Evolutionary conservation across 2,797 vertebrate genomes (phyloP).

Genomic region (Phrynocephalus guinanensis): DNA sequence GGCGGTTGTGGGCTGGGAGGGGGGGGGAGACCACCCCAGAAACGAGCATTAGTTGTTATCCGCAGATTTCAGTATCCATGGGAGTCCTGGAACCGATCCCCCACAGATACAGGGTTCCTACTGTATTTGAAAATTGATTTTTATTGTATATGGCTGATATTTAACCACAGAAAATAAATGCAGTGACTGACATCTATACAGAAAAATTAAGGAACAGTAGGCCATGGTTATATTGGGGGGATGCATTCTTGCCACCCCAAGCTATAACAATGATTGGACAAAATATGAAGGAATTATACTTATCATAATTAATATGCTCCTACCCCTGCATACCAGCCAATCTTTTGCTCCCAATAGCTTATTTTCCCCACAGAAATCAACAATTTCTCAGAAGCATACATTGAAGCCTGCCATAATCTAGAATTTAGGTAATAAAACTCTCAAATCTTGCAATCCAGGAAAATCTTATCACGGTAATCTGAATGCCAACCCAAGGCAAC

Average conservation of each 20-base stretch:
- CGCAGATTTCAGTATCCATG: no score
- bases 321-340: no score
- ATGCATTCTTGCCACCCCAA: not conserved
- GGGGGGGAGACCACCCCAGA: no score
- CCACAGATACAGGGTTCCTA: no score
- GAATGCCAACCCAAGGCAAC: not conserved
- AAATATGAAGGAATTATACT: not conserved
- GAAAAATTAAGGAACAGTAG: not conserved
- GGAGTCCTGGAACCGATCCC: no score
- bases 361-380: conserved; percentile 1
- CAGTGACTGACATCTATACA: not conserved
- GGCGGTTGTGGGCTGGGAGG: no score
- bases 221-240: not conserved
- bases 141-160: not conserved
- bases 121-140: not conserved
- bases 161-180: not conserved
- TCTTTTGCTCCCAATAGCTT: not conserved
- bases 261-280: not conserved
- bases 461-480: not conserved
- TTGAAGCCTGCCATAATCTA: not conserved
- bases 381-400: not conserved
- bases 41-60: no score
- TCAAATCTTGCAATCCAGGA: not conserved
- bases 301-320: not conserved
- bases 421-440: not conserved